Conservation (phyloP, 2,888 invertebrate genomes). For the Dasysyrphus tricinctus region DNA sequence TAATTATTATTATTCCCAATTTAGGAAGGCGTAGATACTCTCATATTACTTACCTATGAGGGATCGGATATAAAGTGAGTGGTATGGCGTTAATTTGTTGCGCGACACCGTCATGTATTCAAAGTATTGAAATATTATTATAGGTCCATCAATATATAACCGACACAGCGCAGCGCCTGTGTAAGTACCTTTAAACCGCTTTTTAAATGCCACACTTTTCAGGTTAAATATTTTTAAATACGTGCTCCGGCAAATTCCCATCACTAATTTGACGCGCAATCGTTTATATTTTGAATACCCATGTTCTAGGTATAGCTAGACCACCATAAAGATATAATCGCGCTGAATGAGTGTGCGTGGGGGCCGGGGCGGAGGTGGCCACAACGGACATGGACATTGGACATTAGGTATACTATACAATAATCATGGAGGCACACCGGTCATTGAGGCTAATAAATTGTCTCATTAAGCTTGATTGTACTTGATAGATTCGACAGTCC, state of each 20-base stretch:
- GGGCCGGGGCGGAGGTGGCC: neutral
- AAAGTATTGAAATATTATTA: neutral
- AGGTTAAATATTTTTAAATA: slow-evolving; percentile 21
- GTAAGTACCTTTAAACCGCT: slow-evolving; percentile 16
- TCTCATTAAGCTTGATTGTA: slow-evolving; percentile 46
- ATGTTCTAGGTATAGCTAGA: neutral
- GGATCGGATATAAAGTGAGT: neutral
- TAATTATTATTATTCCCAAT: slow-evolving; percentile 44
- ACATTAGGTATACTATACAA: neutral
- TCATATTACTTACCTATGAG: neutral
- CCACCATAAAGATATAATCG: neutral
- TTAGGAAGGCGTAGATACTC: neutral
- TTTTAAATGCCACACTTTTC: slow-evolving; percentile 63
- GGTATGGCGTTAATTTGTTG: slow-evolving; percentile 19
- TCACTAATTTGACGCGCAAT: slow-evolving; percentile 64
- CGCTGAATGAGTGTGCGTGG: neutral
- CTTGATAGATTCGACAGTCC: slow-evolving; percentile 36
- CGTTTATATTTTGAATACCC: slow-evolving; percentile 50
- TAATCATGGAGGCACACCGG: slow-evolving; percentile 9
- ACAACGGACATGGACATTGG: slow-evolving; percentile 8
- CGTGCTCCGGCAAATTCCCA: slow-evolving; percentile 55
- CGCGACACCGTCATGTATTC: neutral
- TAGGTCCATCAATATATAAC: neutral
- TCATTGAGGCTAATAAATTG: slow-evolving; percentile 44
- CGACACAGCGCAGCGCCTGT: neutral